These are phyloP conservation scores for Protonemura montana DNA, from an alignment of 2,888 invertebrate genomes.

Conservation along the genomic window DNA sequence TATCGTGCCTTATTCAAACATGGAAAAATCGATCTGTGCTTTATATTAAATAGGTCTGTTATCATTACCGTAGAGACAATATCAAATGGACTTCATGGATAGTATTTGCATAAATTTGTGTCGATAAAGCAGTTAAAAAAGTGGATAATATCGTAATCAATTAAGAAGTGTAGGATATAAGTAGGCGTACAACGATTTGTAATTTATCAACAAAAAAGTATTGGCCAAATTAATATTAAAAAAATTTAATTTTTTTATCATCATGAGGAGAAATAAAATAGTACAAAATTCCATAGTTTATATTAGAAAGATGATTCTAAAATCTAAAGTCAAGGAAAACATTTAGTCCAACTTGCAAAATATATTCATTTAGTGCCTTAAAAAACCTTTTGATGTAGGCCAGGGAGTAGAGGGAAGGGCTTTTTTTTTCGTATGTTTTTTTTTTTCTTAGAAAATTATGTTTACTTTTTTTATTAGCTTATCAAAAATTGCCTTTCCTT, in stretches of 20 bases:
- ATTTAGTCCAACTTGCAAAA: conserved; percentile 29
- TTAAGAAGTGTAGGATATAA: conserved; percentile 29
- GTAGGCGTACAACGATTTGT: conserved; percentile 8
- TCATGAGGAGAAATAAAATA: conserved; percentile 32
- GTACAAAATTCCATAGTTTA: conserved; percentile 41
- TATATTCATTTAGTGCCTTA: conserved; percentile 40
- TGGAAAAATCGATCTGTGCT: conserved; percentile 40
- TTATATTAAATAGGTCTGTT: conserved; percentile 28
- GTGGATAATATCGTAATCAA: not conserved
- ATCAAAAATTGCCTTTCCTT: conserved; percentile 2
- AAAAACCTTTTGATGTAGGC: conserved; percentile 34
- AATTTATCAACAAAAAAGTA: conserved; percentile 26
- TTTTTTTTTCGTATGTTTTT: not conserved
- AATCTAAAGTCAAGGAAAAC: conserved; percentile 34
- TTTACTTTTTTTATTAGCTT: not conserved
- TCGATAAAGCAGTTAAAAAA: not conserved
- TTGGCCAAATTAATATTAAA: conserved; percentile 39
- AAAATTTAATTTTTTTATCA: conserved; percentile 21
- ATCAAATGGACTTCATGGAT: conserved; percentile 17
- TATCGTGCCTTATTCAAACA: conserved; percentile 37
- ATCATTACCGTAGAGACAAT: conserved; percentile 17
- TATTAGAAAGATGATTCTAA: conserved; percentile 32
- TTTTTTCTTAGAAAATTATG: not conserved
- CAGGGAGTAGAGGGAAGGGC: not conserved
- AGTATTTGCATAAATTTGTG: conserved; percentile 28